phyloP scores from a whole-genome alignment of 2,113 vertebrate species.

The Melanocharis versteri region DNA sequence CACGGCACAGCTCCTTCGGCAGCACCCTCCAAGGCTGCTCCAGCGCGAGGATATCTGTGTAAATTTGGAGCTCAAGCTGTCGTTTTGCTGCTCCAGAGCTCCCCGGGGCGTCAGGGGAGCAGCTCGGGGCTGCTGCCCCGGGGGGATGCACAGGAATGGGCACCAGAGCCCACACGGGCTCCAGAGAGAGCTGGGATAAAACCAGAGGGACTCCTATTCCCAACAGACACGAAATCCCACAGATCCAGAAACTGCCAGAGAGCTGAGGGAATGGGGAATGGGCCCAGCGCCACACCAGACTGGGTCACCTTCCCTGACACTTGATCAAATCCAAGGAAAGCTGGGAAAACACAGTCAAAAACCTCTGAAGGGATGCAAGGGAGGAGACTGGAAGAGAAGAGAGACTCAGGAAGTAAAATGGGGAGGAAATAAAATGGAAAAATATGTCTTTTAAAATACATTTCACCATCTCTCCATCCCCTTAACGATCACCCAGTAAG shows the following conservation, averaged over 20 bases:
- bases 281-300: not conserved
- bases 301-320: not conserved
- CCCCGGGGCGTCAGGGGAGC: not conserved
- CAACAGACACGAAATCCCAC: not conserved
- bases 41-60: accelerated
- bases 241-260: not conserved
- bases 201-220: not conserved
- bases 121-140: not conserved
- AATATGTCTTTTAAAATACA: slow-evolving; percentile 32
- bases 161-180: not conserved
- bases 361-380: not conserved
- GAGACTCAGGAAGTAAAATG: not conserved
- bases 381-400: not conserved
- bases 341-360: not conserved
- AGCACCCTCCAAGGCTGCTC: not conserved
- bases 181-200: not conserved
- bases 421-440: slow-evolving; percentile 43
- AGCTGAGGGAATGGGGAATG: not conserved
- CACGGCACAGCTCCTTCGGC: not conserved
- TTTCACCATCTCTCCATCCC: slow-evolving; percentile 24
- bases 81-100: not conserved
- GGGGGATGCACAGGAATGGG: not conserved
- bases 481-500: slow-evolving; percentile 58
- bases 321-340: not conserved
- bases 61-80: not conserved